A percentile compares a stretch with the other conserved stretches of the same genome.
Evolutionary conservation across 2,113 vertebrate genomes (phyloP).

Genomic region (Emydura subglobosa): DNA sequence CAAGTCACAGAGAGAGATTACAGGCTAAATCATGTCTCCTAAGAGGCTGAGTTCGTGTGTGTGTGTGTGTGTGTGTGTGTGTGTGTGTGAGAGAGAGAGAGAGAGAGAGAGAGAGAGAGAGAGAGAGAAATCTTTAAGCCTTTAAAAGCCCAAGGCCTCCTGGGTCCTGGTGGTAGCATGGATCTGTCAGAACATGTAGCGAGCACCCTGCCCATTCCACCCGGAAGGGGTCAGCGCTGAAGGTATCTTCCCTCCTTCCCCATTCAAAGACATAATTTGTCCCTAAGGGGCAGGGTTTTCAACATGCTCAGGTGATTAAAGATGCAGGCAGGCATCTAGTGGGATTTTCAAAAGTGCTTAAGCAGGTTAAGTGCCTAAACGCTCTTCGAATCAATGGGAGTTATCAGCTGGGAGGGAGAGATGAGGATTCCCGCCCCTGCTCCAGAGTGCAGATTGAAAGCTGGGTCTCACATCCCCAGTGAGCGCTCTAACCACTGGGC

Average conservation of each 20-base stretch:
- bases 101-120: too few species aligned
- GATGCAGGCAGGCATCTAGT: background rate
- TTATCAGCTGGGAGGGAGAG: background rate
- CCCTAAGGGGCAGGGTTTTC: background rate
- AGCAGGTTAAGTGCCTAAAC: background rate
- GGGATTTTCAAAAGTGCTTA: background rate
- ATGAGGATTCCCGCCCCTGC: background rate
- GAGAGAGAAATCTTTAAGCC: background rate
- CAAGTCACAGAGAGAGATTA: background rate
- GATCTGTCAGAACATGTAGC: background rate
- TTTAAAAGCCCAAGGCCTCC: background rate
- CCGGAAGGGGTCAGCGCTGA: fast-evolving
- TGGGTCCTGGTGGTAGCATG: background rate
- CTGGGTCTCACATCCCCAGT: background rate
- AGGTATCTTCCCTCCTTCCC: background rate
- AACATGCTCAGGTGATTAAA: background rate
- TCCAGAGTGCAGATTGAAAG: background rate
- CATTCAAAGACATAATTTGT: background rate
- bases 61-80: too few species aligned
- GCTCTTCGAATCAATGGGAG: background rate
- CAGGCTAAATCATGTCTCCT: background rate
- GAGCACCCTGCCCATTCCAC: background rate
- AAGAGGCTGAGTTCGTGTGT: background rate
- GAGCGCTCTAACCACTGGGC: background rate
- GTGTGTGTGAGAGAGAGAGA: too few species aligned